Evolutionary conservation across 2,113 vertebrate species (phyloP).

Genomic region (Hippocampus abdominalis): DNA sequence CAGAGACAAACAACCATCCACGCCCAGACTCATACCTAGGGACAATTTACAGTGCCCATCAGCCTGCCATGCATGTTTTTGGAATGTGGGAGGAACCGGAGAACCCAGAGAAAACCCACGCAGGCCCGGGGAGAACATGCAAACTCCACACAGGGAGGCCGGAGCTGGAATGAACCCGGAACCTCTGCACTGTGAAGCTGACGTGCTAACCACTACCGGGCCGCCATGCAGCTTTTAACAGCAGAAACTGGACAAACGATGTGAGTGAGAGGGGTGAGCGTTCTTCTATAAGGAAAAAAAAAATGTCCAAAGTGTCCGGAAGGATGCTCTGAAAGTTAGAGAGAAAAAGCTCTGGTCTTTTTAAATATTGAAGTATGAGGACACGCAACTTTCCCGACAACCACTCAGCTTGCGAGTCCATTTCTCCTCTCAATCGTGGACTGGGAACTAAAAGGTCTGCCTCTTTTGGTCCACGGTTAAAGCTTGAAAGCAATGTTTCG

Average conservation of each 20-base stretch:
- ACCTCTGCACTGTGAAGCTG: no score
- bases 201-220: no score
- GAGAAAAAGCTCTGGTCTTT: slow-evolving; percentile 61
- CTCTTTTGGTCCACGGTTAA: slow-evolving; percentile 39
- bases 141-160: no score
- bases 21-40: no score
- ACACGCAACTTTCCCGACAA: slow-evolving; percentile 56
- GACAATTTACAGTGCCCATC: no score
- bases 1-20: no score
- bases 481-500: slow-evolving; percentile 40
- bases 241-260: background rate
- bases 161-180: no score
- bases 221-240: no score
- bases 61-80: no score
- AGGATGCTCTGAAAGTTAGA: slow-evolving; percentile 49
- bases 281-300: slow-evolving; percentile 15
- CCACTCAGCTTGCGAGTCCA: slow-evolving; percentile 39
- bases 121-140: no score
- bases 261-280: slow-evolving; percentile 5
- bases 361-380: slow-evolving; percentile 70
- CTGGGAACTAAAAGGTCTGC: slow-evolving; percentile 52
- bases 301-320: slow-evolving; percentile 35
- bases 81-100: no score
- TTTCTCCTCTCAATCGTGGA: slow-evolving; percentile 28
- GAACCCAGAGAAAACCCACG: no score